Evolutionary conservation across 2,113 vertebrate genomes (phyloP).

Genomic region (Dipodomys stephensi): DNA sequence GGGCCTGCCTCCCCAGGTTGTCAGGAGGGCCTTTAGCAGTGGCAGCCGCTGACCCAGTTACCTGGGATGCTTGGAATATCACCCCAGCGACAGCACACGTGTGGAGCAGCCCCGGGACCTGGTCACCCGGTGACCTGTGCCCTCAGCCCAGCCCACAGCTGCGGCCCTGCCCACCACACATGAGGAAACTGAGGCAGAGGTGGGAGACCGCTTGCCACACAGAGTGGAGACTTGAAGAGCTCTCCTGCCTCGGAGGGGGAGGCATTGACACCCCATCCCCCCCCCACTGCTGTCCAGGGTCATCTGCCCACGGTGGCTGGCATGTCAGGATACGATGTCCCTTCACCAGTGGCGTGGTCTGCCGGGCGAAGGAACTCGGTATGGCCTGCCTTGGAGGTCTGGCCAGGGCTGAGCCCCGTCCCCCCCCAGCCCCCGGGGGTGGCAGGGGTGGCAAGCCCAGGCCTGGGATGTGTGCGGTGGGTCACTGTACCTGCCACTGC

Average conservation of each 20-base stretch:
- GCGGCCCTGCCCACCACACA: not conserved
- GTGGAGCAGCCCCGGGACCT: not conserved
- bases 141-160: rapidly evolving
- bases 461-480: no score
- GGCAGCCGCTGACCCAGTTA: conserved; percentile 21
- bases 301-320: not conserved
- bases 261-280: not conserved
- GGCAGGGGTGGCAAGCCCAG: not conserved
- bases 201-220: rapidly evolving
- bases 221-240: no score
- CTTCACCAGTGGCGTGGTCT: no score
- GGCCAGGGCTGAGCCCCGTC: no score
- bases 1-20: not conserved
- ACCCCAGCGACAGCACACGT: rapidly evolving
- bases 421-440: not conserved
- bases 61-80: not conserved
- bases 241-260: not conserved
- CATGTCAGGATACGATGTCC: not conserved
- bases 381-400: no score
- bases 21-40: not conserved
- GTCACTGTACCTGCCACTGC: no score
- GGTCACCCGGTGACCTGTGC: rapidly evolving
- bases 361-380: no score
- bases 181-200: not conserved
- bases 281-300: not conserved